These are phyloP conservation scores for Natrix natrix DNA, from an alignment of 2,797 vertebrate species.

Conservation along the genomic window DNA sequence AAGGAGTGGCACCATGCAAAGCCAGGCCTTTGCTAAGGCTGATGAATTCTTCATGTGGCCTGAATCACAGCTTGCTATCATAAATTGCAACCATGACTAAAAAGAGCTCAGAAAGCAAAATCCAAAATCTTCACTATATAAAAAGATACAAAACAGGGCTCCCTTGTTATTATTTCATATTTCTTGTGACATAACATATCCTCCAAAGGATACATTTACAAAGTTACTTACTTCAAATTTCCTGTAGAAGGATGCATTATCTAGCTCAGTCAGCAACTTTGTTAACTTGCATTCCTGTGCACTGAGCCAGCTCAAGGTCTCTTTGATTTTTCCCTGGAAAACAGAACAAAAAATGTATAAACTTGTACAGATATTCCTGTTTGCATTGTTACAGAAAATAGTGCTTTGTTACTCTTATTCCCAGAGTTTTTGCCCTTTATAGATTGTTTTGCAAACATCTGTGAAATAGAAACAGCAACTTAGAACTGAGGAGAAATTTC, in stretches of 20 bases:
- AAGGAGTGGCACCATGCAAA: background rate
- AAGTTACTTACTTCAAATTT: slow-evolving; percentile 81
- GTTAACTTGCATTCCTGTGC: slow-evolving; percentile 82
- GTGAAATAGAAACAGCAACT: too few relatives aligned
- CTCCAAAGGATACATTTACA: background rate
- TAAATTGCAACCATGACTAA: background rate
- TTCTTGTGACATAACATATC: slow-evolving; percentile 3
- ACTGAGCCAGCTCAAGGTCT: slow-evolving; percentile 82
- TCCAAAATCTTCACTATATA: too few relatives aligned
- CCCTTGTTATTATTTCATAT: background rate
- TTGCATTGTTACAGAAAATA: slow-evolving; percentile 41
- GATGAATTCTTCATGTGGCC: background rate
- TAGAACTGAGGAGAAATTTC: too few relatives aligned
- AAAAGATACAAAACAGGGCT: background rate
- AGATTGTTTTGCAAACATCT: background rate
- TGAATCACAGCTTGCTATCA: background rate
- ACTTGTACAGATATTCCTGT: slow-evolving; percentile 9
- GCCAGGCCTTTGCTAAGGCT: background rate
- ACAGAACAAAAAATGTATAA: slow-evolving; percentile 52
- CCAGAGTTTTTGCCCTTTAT: background rate
- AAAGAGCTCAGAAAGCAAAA: background rate
- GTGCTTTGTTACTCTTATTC: background rate
- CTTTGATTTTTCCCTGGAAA: slow-evolving; percentile 76
- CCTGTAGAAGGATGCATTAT: slow-evolving; percentile 79
- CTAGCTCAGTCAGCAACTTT: slow-evolving; percentile 79